Evolutionary conservation across 2,888 invertebrate genomes (phyloP).

Genomic region (Alentia gelatinosa): DNA sequence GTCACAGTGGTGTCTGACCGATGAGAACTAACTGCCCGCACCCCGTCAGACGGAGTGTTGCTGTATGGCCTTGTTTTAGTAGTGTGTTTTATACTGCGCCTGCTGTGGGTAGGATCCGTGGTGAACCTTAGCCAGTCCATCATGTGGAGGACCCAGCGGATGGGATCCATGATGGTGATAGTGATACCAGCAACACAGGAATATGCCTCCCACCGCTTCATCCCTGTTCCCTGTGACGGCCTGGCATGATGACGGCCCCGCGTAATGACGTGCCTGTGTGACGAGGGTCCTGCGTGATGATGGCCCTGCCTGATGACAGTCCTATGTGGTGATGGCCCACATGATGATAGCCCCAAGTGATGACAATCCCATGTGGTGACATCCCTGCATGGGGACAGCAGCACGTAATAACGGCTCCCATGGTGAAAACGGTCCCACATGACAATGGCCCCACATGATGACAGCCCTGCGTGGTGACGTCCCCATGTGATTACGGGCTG

Average conservation of each 20-base stretch:
- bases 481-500: background rate
- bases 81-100: constrained; percentile 8
- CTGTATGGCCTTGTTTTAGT: constrained; percentile 21
- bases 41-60: background rate
- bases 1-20: constrained; percentile 19
- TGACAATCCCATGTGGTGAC: too few species aligned
- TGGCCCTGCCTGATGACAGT: too few species aligned
- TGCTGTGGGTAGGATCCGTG: background rate
- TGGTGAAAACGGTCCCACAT: too few species aligned
- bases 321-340: too few species aligned
- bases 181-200: constrained; percentile 25
- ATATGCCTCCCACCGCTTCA: constrained; percentile 39
- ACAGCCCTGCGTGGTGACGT: background rate
- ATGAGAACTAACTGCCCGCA: background rate
- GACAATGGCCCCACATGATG: too few species aligned
- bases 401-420: too few species aligned
- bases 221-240: background rate
- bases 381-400: too few species aligned
- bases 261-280: too few species aligned
- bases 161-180: background rate
- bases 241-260: too few species aligned
- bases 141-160: background rate
- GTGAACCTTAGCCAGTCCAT: background rate
- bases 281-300: too few species aligned
- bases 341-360: too few species aligned